These are phyloP conservation scores for Zaprionus ghesquierei DNA, from an alignment of 1,140 invertebrate genomes.

Conservation along the genomic window DNA sequence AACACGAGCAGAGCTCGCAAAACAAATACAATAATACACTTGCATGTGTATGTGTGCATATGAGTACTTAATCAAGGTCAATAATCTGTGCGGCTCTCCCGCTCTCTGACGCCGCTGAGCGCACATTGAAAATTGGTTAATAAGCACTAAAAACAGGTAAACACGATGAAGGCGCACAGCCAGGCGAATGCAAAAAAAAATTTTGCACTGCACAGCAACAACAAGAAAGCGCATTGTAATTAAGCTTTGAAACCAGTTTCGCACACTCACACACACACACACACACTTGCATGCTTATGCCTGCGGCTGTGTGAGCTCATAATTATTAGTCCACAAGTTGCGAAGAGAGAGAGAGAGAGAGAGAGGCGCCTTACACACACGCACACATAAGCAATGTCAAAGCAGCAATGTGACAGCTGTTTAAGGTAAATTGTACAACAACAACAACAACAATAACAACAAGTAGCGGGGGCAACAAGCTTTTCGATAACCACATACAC, in stretches of 20 bases:
- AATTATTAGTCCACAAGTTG: slow-evolving; percentile 47
- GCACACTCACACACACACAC: slow-evolving; percentile 7
- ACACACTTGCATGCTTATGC: slow-evolving; percentile 2
- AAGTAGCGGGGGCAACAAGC: slow-evolving; percentile 43
- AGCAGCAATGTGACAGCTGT: slow-evolving; percentile 78
- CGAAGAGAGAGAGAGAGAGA: slow-evolving; percentile 18
- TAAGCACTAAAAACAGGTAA: slow-evolving; percentile 60
- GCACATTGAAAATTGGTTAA: slow-evolving; percentile 65
- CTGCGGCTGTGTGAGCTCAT: slow-evolving; percentile 25
- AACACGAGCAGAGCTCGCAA: slow-evolving; percentile 21
- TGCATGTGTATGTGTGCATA: background rate
- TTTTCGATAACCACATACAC: slow-evolving; percentile 10
- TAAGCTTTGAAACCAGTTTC: slow-evolving; percentile 76
- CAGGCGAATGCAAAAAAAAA: slow-evolving; percentile 68
- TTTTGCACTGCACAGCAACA: slow-evolving; percentile 40
- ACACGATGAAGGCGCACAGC: no score
- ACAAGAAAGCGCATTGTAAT: slow-evolving; percentile 73
- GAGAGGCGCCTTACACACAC: slow-evolving; percentile 26
- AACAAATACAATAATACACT: slow-evolving; percentile 29
- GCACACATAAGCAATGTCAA: slow-evolving; percentile 30
- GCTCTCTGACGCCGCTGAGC: background rate
- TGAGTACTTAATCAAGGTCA: slow-evolving; percentile 70
- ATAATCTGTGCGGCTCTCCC: slow-evolving; percentile 55
- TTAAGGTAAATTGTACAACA: slow-evolving; percentile 60
- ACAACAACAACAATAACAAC: slow-evolving; percentile 49